Percentiles rank a stretch among this genome's conserved stretches.
phyloP scores from a whole-genome alignment of 2,797 vertebrate genomes.

The Lophura swinhoii region DNA sequence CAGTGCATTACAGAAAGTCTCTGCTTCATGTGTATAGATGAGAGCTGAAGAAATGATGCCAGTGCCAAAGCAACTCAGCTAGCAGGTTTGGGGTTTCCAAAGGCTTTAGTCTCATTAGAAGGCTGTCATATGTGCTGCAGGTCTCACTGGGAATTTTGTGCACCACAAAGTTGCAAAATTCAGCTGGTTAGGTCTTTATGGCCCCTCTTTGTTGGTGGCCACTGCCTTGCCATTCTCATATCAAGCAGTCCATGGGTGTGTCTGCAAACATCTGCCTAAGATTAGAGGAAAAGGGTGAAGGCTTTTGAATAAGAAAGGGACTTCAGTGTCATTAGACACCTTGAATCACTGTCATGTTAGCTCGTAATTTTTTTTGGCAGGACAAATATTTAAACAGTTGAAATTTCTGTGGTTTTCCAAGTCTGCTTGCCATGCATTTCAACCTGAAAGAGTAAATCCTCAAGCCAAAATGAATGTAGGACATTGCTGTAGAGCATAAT shows the following conservation, averaged over 20 bases:
- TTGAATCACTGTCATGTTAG: background rate
- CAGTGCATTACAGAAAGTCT: background rate
- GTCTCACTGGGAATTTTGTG: background rate
- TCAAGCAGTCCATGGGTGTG: background rate
- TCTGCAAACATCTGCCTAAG: background rate
- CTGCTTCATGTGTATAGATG: background rate
- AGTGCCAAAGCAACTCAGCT: background rate
- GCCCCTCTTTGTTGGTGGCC: background rate
- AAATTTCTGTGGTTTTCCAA: background rate
- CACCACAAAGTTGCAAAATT: background rate
- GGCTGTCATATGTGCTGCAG: fast-evolving
- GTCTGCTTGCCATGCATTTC: background rate
- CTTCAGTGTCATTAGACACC: background rate
- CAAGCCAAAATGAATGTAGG: background rate
- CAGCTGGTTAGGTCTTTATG: background rate
- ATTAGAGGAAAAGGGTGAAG: background rate
- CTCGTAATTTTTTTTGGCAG: background rate
- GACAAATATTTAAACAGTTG: background rate
- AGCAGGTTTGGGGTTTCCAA: background rate
- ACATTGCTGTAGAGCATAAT: background rate
- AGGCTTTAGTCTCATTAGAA: background rate
- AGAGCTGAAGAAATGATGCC: background rate
- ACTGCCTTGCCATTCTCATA: fast-evolving
- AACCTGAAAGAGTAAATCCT: background rate
- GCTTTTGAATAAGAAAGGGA: background rate